Evolutionary conservation across 2,888 invertebrate species (phyloP).

Genomic region (Zygothrica quintamaculata): DNA sequence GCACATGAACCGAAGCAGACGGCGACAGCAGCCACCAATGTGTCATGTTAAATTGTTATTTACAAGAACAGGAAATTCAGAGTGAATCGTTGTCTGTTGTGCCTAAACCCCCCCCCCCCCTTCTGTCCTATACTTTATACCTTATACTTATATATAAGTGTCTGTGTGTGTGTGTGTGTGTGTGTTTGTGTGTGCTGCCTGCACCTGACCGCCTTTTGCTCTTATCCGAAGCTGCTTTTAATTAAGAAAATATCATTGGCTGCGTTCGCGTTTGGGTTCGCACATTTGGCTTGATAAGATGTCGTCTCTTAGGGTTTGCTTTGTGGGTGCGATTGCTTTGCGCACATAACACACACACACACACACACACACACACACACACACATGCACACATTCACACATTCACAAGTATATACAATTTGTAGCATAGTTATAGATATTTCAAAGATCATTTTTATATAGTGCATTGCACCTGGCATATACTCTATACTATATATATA

Average conservation of each 20-base stretch:
- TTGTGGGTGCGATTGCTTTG: constrained; percentile 24
- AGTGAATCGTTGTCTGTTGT: constrained; percentile 48
- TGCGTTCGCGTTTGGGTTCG: constrained; percentile 38
- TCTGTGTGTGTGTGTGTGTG: too few species aligned
- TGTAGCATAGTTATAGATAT: too few species aligned
- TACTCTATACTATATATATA: constrained; percentile 16
- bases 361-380: too few species aligned
- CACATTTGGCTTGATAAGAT: constrained; percentile 61
- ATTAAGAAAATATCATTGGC: constrained; percentile 74
- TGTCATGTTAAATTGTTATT: constrained; percentile 80
- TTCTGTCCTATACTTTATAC: constrained; percentile 2
- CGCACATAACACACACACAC: too few species aligned
- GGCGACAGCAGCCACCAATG: constrained; percentile 55
- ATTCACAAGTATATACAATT: too few species aligned
- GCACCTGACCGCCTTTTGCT: constrained; percentile 55
- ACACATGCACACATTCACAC: too few species aligned
- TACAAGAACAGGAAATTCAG: constrained; percentile 79
- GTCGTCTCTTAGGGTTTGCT: constrained; percentile 30
- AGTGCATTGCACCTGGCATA: constrained; percentile 47
- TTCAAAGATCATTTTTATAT: too few species aligned
- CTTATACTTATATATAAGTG: too few species aligned
- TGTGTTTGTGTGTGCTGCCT: constrained; percentile 24
- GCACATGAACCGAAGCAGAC: constrained; percentile 29
- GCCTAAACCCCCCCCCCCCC: constrained; percentile 7
- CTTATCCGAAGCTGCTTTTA: constrained; percentile 70